phyloP scores from a whole-genome alignment of 2,888 invertebrate species.

The Listrodromus nycthemerus region DNA sequence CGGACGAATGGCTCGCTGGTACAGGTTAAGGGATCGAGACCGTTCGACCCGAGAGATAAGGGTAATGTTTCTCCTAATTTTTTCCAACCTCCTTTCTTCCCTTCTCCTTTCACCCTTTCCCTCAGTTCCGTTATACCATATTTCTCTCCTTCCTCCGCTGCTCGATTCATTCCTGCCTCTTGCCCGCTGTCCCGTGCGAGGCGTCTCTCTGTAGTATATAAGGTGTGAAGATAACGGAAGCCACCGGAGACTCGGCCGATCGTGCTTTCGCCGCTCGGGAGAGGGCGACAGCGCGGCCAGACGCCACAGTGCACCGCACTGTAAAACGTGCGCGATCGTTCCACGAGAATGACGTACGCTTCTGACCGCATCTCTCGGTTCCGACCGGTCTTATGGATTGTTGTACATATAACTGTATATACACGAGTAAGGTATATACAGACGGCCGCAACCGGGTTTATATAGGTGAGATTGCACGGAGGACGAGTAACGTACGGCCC shows the following conservation, averaged over 20 bases:
- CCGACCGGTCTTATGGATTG: conserved; percentile 23
- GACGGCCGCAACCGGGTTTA: neutral
- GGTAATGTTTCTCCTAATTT: conserved; percentile 80
- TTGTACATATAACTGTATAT: conserved; percentile 10
- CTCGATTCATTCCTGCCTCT: conserved; percentile 53
- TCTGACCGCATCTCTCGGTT: conserved; percentile 57
- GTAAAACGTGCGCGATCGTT: conserved; percentile 44
- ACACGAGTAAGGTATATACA: conserved; percentile 18
- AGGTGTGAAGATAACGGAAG: conserved; percentile 79
- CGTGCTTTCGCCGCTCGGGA: conserved; percentile 7
- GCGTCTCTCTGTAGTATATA: conserved; percentile 54
- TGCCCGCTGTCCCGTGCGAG: conserved; percentile 31
- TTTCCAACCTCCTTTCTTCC: conserved; percentile 67
- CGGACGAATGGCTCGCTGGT: conserved; percentile 60
- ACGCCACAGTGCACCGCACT: conserved; percentile 50
- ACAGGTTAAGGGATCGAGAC: conserved; percentile 40
- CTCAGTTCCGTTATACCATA: conserved; percentile 47
- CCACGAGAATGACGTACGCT: conserved; percentile 56
- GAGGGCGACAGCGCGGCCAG: conserved; percentile 3
- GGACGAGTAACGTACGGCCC: neutral
- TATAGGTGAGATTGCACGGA: conserved; percentile 9
- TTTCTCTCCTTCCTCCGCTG: conserved; percentile 47
- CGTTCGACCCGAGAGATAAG: conserved; percentile 69
- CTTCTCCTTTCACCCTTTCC: conserved; percentile 13
- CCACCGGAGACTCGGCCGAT: conserved; percentile 5